Conservation (phyloP, 2,797 vertebrate species). For the Enteromius unitaeniatus region DNA sequence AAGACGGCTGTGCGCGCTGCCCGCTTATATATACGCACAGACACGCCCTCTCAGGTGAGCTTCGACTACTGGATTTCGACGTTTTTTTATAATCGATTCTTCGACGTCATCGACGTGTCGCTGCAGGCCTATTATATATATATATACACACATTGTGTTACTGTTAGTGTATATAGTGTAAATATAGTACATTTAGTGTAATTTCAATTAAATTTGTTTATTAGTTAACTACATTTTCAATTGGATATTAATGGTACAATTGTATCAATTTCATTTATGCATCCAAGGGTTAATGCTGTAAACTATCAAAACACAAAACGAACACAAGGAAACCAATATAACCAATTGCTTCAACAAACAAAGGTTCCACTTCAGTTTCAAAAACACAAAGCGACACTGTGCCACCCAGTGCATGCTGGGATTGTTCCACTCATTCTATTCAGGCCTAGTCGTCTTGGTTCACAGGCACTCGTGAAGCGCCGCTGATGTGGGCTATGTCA, state of each 20-base stretch:
- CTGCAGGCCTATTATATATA: no score
- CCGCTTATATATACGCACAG: no score
- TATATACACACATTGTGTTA: no score
- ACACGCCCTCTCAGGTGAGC: no score
- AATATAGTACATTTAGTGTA: background rate
- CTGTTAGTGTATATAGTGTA: no score
- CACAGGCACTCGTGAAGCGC: slow-evolving; percentile 30
- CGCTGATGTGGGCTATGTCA: slow-evolving; percentile 42
- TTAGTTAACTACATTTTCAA: background rate
- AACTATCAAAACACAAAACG: background rate
- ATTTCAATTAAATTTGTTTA: background rate
- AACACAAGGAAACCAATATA: slow-evolving; percentile 21
- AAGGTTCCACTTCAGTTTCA: slow-evolving; percentile 39
- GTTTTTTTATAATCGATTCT: no score
- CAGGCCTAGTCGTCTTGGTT: slow-evolving; percentile 34
- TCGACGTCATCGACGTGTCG: no score
- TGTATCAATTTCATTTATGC: background rate
- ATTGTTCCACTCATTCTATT: slow-evolving; percentile 48
- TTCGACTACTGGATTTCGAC: no score
- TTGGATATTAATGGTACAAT: background rate
- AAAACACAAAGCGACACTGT: slow-evolving; percentile 45
- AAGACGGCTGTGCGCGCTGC: no score
- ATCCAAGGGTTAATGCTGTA: background rate
- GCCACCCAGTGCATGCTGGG: slow-evolving; percentile 48
- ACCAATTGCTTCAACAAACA: slow-evolving; percentile 8